Conservation (phyloP, 2,888 invertebrate species). For the Arenicola marina region DNA sequence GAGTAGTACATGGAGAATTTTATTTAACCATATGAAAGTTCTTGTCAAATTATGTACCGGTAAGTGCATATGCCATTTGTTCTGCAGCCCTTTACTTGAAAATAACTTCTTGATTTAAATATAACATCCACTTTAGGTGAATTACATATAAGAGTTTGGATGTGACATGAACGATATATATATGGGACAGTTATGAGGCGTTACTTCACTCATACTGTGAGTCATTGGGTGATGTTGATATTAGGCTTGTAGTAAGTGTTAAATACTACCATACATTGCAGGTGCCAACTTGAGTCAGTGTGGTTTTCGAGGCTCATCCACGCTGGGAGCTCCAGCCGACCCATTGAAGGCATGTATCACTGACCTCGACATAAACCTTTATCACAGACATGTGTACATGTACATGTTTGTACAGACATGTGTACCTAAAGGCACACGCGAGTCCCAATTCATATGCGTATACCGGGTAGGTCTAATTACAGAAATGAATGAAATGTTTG, state of each 20-base stretch:
- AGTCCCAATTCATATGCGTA: no score
- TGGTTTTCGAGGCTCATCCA: constrained; percentile 61
- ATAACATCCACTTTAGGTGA: background rate
- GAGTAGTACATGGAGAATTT: no score
- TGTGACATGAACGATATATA: background rate
- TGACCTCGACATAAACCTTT: no score
- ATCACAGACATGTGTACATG: no score
- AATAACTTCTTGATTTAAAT: background rate
- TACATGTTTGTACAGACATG: no score
- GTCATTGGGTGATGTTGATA: no score
- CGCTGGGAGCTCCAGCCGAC: constrained; percentile 45
- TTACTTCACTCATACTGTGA: no score
- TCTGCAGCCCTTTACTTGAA: background rate
- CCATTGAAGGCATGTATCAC: constrained; percentile 32
- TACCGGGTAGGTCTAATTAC: no score
- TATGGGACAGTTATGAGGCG: background rate
- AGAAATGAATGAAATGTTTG: no score
- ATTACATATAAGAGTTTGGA: background rate
- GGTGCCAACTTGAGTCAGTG: constrained; percentile 49
- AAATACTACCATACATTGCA: constrained; percentile 26
- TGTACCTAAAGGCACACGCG: no score
- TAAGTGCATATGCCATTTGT: background rate
- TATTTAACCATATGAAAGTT: background rate
- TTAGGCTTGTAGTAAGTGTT: no score
- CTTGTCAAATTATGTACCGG: background rate